These are phyloP conservation scores for Philopedon plagiatum DNA, from an alignment of 2,888 invertebrate species.

Conservation along the genomic window DNA sequence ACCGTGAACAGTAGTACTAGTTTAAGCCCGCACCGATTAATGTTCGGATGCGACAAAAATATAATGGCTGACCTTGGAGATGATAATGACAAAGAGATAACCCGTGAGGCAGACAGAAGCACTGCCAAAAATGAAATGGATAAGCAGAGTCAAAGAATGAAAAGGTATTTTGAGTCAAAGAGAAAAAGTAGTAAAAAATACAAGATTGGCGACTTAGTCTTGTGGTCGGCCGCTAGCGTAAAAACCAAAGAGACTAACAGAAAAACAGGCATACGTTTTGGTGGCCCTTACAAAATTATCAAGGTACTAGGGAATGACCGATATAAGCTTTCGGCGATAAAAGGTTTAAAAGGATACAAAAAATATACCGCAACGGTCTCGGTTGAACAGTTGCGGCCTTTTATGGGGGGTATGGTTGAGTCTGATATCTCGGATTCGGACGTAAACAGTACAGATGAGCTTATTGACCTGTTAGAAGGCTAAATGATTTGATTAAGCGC, in stretches of 20 bases:
- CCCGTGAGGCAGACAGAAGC: neutral
- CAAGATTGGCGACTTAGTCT: constrained; percentile 36
- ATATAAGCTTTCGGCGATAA: constrained; percentile 49
- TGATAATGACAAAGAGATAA: neutral
- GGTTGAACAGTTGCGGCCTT: too few relatives aligned
- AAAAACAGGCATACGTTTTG: constrained; percentile 50
- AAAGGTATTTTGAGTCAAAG: constrained; percentile 31
- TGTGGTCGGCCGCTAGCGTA: constrained; percentile 37
- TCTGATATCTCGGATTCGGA: too few relatives aligned
- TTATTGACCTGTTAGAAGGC: too few relatives aligned
- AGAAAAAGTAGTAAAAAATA: constrained; percentile 14
- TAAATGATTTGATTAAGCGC: too few relatives aligned
- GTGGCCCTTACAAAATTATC: constrained; percentile 51
- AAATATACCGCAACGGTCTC: constrained; percentile 36
- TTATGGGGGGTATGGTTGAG: too few relatives aligned
- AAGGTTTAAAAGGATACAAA: constrained; percentile 46
- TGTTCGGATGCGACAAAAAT: constrained; percentile 27
- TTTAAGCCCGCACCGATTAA: constrained; percentile 18
- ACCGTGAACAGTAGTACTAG: constrained; percentile 19
- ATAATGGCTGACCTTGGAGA: neutral
- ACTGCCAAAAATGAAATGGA: constrained; percentile 14
- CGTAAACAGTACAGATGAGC: too few relatives aligned
- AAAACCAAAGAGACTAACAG: constrained; percentile 40
- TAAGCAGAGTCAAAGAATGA: constrained; percentile 10
- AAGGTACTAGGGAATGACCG: constrained; percentile 48